These are phyloP conservation scores for Drosophila bipectinata DNA, from an alignment of 1,140 invertebrate genomes.

Conservation along the genomic window DNA sequence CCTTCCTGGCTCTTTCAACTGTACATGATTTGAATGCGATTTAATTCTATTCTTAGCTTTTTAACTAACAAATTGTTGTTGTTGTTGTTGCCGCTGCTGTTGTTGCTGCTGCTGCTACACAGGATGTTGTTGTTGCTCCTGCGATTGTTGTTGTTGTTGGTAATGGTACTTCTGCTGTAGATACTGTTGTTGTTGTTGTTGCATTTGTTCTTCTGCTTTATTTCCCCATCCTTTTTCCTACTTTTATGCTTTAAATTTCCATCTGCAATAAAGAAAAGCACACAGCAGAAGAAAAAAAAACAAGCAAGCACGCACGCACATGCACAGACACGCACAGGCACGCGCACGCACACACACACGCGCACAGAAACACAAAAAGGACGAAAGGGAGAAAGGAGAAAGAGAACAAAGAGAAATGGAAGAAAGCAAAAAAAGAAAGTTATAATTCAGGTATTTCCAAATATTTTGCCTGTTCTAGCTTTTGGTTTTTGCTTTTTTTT, in stretches of 20 bases:
- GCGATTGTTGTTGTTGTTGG: neutral
- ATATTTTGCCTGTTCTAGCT: conserved; percentile 14
- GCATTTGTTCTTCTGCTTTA: conserved; percentile 3
- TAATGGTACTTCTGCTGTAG: neutral
- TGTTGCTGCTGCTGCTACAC: conserved; percentile 9
- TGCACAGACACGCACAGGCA: neutral
- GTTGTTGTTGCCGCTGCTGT: conserved; percentile 13
- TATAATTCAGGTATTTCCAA: conserved; percentile 40
- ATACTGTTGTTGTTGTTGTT: neutral
- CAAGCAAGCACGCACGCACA: neutral
- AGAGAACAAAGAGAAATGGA: conserved; percentile 43
- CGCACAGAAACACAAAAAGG: conserved; percentile 1
- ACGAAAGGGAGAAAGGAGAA: conserved; percentile 17
- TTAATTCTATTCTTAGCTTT: conserved; percentile 65
- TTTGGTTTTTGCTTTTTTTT: conserved; percentile 1
- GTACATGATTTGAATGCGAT: conserved; percentile 69
- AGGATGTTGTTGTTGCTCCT: neutral
- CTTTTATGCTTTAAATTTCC: conserved; percentile 16
- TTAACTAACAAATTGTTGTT: conserved; percentile 60
- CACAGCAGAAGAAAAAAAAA: neutral
- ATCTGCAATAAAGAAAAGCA: conserved; percentile 35
- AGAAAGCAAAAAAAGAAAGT: conserved; percentile 50
- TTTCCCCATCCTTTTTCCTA: conserved; percentile 17
- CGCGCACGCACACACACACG: conserved; percentile 1
- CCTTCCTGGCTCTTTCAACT: conserved; percentile 39